A percentile compares a stretch with the other conserved stretches of the same genome.
phyloP scores from a whole-genome alignment of 2,888 invertebrate genomes.

The Calameuta pallipes region DNA sequence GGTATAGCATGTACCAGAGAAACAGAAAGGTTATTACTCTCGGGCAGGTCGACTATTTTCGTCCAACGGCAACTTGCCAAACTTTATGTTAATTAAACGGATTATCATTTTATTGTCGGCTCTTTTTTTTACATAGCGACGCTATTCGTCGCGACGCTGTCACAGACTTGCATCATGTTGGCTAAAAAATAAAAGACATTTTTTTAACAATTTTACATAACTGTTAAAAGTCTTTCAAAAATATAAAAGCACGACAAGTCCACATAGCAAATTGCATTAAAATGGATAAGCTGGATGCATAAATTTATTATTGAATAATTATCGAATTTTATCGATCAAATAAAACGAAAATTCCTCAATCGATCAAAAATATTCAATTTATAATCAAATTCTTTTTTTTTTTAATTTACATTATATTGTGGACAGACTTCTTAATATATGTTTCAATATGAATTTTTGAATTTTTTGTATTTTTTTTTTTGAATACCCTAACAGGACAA shows the following conservation, averaged over 20 bases:
- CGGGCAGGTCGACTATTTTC: slow-evolving; percentile 55
- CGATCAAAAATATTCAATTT: neutral
- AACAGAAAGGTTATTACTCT: slow-evolving; percentile 61
- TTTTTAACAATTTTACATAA: neutral
- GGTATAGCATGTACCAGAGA: slow-evolving; percentile 26
- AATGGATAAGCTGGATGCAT: neutral
- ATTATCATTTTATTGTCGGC: slow-evolving; percentile 47
- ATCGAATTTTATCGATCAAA: neutral
- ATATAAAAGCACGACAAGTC: neutral
- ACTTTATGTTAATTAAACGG: slow-evolving; percentile 58
- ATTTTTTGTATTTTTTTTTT: too few species aligned
- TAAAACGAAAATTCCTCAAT: neutral
- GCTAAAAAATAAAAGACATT: neutral
- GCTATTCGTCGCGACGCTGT: neutral
- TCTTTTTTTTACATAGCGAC: neutral
- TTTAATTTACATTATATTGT: neutral
- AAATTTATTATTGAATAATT: neutral
- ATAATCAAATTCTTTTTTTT: neutral
- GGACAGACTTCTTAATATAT: too few species aligned
- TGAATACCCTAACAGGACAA: too few species aligned
- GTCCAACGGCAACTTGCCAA: slow-evolving; percentile 59
- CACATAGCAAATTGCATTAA: neutral
- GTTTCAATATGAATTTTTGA: too few species aligned
- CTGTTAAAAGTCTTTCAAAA: neutral
- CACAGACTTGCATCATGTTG: neutral